Base-by-base conservation (phyloP, 2,888 invertebrate species). In the Pseudococcus viburni region DNA sequence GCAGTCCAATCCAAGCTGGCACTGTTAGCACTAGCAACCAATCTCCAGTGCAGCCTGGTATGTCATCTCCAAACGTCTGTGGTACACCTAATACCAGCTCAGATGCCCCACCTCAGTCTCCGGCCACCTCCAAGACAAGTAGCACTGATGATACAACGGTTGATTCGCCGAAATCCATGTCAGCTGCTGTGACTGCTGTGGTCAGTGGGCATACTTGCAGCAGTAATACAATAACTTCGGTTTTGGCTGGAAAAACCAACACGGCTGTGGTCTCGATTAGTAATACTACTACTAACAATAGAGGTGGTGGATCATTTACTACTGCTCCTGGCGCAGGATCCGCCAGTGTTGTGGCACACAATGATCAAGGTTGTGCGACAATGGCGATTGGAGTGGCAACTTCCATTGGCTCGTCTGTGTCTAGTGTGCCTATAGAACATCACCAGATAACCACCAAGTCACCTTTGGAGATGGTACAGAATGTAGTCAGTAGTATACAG, bases 11-110 rank as follows among this genome's bases (percentile, higher is more conserved):
- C 89, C 96, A 96, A 91, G 96, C 96, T 7, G 96, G 96, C 0
- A 95, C 96, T 0, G 95, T 96, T 12, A 96, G 96, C 90, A 96
- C 96, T 0, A 96, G 96, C 91, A 95, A 96, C 90, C 95, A 95
- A 64, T 95, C 96, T 84, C 95, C 95, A 0, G 90, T 93, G 86
- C 92, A 91, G 89, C 92, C 92, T 3, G 93, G 94, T 1, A 94
- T 94, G 89, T 93, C 94, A 0, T 94, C 94, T n/a, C 94, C 94
- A 33, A 80, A 89, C 88, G 64, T 88, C 88, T 83, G 85, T 39
- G 3, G 94, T 94, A 48, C 92, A 93, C 77, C 93, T 94, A 0
- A 93, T 92, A 88, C 93, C 93, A 90, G 93, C 94, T 4, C 91
- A 92, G 88, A 91, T 92, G 64, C 91, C 15, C 89, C 80, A 0